Evolutionary conservation across 2,797 vertebrate species (phyloP), one percentile per base, ranked within the genome.

Genomic region (Muscicapa striata): DNA sequence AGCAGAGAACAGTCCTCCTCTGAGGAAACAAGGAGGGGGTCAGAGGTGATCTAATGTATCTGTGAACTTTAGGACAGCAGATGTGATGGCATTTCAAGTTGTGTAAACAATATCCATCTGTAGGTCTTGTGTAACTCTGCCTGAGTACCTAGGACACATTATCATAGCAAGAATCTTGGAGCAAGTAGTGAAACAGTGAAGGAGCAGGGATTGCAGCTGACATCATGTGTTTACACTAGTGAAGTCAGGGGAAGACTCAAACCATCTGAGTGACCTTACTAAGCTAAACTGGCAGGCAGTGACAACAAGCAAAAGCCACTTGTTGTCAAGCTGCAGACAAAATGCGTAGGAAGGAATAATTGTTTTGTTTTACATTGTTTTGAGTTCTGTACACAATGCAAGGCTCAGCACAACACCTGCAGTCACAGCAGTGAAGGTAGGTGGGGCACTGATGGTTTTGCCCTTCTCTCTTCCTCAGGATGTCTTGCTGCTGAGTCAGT

Each of bases 401-500:
- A 76, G 57, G 74, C 62, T 58, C 52, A 84, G 78, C 46, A 43
- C 75, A 67, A 11, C 40, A 89, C 77, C 88, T 87, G 52, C 68
- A 93, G 74, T 62, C 64, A 32, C 23, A 90, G 83, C 70, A 64
- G 23, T 67, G 91, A 36, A 83, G 59, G 38, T 45, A 69, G 21
- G 64, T 87, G 40, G 67, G 68, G 41, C 34, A n/a, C 32, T 96
- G 73, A 84, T 72, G 52, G 22, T 15, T 86, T 84, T 94, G 27
- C 67, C 30, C 15, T 85, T 93, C 68, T 52, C 32, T 69, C 38
- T 87, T 76, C 84, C 5, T 63, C 85, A 99, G 99, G 99, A 99
- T 9, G 99, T 99, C 17, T 95, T 99, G 93, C 90, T 99, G 92
- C 98, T 99, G 69, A 98, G 99, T 92, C 99, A 99, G 97, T 99